phyloP scores from a whole-genome alignment of 37 sponge, comb jelly and placozoan species.

The Diacarnus erythraeanus region DNA sequence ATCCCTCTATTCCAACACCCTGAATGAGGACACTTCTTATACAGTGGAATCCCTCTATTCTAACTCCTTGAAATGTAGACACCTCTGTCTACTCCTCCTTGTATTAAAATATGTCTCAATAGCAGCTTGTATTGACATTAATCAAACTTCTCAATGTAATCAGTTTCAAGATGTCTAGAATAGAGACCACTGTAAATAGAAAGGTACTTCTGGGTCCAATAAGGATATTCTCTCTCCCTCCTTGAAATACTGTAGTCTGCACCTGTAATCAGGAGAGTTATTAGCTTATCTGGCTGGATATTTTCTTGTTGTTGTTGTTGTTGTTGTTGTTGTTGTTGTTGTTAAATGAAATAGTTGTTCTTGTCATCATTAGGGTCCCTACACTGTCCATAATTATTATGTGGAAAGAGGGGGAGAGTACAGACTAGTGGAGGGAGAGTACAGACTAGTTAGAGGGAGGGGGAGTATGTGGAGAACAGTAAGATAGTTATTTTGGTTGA shows the following conservation, averaged over 20 bases:
- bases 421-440: neutral
- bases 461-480: too few relatives aligned
- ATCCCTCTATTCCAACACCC: too few relatives aligned
- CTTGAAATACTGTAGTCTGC: neutral
- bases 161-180: neutral
- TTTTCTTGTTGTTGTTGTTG: neutral
- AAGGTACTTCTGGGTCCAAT: neutral
- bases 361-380: neutral
- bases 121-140: too few relatives aligned
- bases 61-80: too few relatives aligned
- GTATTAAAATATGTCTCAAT: too few relatives aligned
- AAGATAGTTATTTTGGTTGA: too few relatives aligned
- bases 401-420: neutral
- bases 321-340: neutral
- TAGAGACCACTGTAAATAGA: neutral
- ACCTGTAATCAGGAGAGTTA: neutral
- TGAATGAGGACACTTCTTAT: too few relatives aligned
- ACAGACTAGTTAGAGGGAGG: neutral
- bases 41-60: too few relatives aligned
- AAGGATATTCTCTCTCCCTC: neutral
- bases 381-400: too few relatives aligned
- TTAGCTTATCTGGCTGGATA: neutral
- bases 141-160: neutral
- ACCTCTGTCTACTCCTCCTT: too few relatives aligned
- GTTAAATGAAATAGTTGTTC: neutral